Evolutionary conservation across 2,888 invertebrate species (phyloP), one percentile per base, ranked within the genome.

Genomic region (Drosophila rubida): DNA sequence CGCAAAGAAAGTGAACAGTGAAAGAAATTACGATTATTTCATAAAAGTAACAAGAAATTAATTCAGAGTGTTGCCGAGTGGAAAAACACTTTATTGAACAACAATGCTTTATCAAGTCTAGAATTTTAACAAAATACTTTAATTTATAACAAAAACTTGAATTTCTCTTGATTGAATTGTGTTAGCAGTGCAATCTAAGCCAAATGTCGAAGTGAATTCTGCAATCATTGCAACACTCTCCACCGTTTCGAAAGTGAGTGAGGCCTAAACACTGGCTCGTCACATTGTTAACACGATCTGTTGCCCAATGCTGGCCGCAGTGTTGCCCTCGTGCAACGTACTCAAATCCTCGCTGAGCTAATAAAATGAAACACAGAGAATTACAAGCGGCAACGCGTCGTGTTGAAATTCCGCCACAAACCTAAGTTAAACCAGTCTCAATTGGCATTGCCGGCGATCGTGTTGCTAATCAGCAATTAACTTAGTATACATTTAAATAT

Each of bases 351-450:
- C 32, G 54, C 25, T 48, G n/a, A 44, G 16, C 14, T 9, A 35
- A 50, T 59, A 27, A 51, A 51, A 35, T 9, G 19, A 25, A 30
- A 30, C 30, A 4, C 49, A 27, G 42, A 25, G 57, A 55, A 32
- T 49, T 30, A 25, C 32, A 42, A 55, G 46, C 32, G 30, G 32
- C 11, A 32, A 7, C 32, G 46, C 30, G n/a, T 42, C 62, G 49
- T 68, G 58, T 32, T 54, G 37, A 58, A 64, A 58, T 49, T 37
- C 32, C 30, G 14, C 39, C 9, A n/a, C 39, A 51, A 30, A 48
- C 23, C 37, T 57, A 45, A 39, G 48, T 23, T 55, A 65, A 72
- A 72, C 69, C 65, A 66, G 72, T 72, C 69, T 61, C 30, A 32
- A 69, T 55, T 59, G 57, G 7, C 51, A 61, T 55, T 69, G 57